Percentiles rank a stretch among this genome's conserved stretches.
phyloP scores from a whole-genome alignment of 2,113 vertebrate genomes.

The Triplophysa rosa region DNA sequence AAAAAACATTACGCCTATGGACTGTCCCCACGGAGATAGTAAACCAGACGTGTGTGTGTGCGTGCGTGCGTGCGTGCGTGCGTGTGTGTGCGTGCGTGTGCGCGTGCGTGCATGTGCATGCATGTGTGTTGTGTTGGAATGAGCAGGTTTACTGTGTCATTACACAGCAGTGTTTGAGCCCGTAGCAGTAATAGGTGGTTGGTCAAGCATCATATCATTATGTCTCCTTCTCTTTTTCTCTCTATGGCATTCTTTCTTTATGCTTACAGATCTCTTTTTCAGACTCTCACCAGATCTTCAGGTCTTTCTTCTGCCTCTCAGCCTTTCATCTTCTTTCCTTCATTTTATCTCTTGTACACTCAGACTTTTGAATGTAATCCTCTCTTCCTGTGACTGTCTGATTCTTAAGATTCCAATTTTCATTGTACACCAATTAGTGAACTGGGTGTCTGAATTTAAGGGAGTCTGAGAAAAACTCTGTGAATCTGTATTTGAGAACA shows the following conservation, averaged over 20 bases:
- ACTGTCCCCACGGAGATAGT: too few relatives aligned
- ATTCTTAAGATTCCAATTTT: neutral
- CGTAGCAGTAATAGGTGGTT: conserved; percentile 15
- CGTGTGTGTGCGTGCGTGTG: too few relatives aligned
- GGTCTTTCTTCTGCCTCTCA: neutral
- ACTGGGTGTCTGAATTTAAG: neutral
- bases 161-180: conserved; percentile 7
- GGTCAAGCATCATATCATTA: conserved; percentile 17
- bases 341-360: neutral
- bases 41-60: too few relatives aligned
- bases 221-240: conserved; percentile 20
- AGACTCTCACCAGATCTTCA: neutral
- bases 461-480: neutral
- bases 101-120: neutral
- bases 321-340: neutral
- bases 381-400: neutral
- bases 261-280: neutral
- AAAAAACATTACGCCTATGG: too few relatives aligned
- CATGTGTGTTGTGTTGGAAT: neutral
- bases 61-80: neutral
- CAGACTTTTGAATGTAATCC: neutral
- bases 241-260: conserved; percentile 5
- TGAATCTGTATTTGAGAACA: neutral
- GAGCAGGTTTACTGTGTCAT: neutral
- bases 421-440: neutral